Evolutionary conservation across 2,797 vertebrate species (phyloP), one percentile per base, ranked within the genome.

Genomic region (Chromis chromis): DNA sequence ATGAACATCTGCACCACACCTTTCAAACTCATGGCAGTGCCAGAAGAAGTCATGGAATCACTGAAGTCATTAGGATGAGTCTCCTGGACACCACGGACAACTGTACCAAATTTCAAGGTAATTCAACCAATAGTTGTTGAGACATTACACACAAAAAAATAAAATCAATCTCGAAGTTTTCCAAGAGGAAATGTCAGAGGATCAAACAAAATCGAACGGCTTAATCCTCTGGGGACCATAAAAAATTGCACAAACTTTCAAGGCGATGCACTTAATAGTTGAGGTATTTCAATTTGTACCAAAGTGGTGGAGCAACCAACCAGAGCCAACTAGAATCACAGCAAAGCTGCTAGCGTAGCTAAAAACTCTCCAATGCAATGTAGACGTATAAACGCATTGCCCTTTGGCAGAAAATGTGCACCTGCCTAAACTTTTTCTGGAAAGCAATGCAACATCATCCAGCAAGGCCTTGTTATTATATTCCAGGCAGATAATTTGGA

Each of bases 251-350:
- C 8, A 21, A 56, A 55, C 40, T 4, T 4, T 40, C 12, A 60
- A 11, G 9, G 33, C 2, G 24, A 57, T 46, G 7, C 11, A 40
- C 12, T 5, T 10, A 46, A 31, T 12, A n/a, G 48, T 48, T 21
- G 1, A 16, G 19, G 59, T 31, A 55, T 46, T 76, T 72, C 52
- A 74, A 21, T 48, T 16, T 46, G 31, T 39, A 53, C 27, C 31
- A 55, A 53, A 59, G 50, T n/a, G 1, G 0, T 39, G 12, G 22
- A 39, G 5, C 33, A 58, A 72, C 6, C 9, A 12, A 76, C 40
- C 36, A 60, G 4, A 25, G 52, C 11, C 33, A 36, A 36, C 16
- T 6, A 44, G 10, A 31, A 21, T 24, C 33, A 10, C 33, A 36
- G 11, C 33, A 36, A 52, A 9, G 2, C 9, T 50, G 56, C 12